Conservation (phyloP, 2,888 invertebrate species). For the Apantesis nais region DNA sequence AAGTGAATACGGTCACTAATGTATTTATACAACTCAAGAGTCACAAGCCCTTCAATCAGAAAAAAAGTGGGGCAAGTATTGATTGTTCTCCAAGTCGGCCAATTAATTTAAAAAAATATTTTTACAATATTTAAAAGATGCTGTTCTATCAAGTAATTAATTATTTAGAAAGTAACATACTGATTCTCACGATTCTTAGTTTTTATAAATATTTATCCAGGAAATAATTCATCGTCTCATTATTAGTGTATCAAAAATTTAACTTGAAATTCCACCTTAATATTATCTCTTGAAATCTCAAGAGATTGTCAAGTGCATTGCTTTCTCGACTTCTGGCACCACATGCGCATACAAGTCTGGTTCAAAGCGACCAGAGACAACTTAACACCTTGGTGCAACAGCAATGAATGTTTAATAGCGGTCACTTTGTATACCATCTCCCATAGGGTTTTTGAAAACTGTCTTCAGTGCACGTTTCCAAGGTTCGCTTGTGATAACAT, state of each 20-base stretch:
- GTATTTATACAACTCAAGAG: too few species aligned
- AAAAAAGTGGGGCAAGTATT: too few species aligned
- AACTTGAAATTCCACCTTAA: neutral
- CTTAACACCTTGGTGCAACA: conserved; percentile 68
- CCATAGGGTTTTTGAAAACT: conserved; percentile 71
- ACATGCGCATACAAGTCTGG: conserved; percentile 38
- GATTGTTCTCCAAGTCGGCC: too few species aligned
- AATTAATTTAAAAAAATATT: too few species aligned
- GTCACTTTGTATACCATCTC: conserved; percentile 80
- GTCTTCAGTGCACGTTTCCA: conserved; percentile 60
- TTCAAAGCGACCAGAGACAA: conserved; percentile 50
- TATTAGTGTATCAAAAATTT: too few species aligned
- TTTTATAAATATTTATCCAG: too few species aligned
- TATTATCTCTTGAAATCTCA: conserved; percentile 31
- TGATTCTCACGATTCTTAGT: neutral
- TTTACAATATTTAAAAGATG: too few species aligned
- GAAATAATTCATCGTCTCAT: neutral
- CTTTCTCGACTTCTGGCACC: conserved; percentile 13
- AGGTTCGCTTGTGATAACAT: conserved; percentile 24
- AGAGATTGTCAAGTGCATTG: conserved; percentile 45
- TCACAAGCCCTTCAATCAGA: too few species aligned
- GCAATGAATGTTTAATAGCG: conserved; percentile 78
- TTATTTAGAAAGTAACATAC: neutral
- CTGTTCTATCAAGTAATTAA: too few species aligned
- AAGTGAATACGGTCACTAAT: too few species aligned